Base-by-base conservation (phyloP, 2,888 invertebrate genomes). In the Eumacrocentrus americanus region DNA sequence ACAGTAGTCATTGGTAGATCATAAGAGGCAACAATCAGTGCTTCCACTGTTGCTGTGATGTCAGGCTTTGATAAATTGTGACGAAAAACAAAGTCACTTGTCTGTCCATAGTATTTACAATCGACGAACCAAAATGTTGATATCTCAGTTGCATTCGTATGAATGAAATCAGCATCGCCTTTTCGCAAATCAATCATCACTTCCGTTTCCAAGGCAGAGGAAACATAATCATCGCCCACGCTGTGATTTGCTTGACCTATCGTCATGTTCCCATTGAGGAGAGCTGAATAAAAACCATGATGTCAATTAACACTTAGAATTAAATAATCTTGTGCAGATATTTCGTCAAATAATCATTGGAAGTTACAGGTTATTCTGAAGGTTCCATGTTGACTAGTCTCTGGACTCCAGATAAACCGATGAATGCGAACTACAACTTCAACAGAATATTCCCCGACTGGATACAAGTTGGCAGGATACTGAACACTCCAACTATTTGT, bases 91-190 rank as follows among this genome's bases (percentile, higher is more conserved):
- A 87, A 85, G 71, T 88, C 86, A 54, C 83, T 81, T 0, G 88
- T 87, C 63, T 86, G 82, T 35, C 89, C 91, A 53, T 88, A 83
- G 71, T 88, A 89, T 53, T 83, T 81, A 73, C 93, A 93, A 78
- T 93, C 90, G 62, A 91, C 84, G 72, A 91, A 92, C 93, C 93
- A 93, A 77, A 87, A 90, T 0, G 90, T 89, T 22, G 85, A 78
- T 11, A 90, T 81, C 6, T 77, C 81, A 3, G 86, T 85, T 2
- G 87, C 85, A 57, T 83, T 81, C 22, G 75, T 77, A 14, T 73
- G 74, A 18, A 92, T 76, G 76, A 84, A 91, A 52, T 84, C 79
- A 34, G 82, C 71, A 77, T 93, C 92, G 14, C 86, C 83, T 20
- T 84, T 78, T 2, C 84, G 84, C 11, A 93, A 72, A 38, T 80